A percentile compares a stretch with the other conserved stretches of the same genome.
phyloP scores from a whole-genome alignment of 2,113 vertebrate genomes.

The Pongo abelii region DNA sequence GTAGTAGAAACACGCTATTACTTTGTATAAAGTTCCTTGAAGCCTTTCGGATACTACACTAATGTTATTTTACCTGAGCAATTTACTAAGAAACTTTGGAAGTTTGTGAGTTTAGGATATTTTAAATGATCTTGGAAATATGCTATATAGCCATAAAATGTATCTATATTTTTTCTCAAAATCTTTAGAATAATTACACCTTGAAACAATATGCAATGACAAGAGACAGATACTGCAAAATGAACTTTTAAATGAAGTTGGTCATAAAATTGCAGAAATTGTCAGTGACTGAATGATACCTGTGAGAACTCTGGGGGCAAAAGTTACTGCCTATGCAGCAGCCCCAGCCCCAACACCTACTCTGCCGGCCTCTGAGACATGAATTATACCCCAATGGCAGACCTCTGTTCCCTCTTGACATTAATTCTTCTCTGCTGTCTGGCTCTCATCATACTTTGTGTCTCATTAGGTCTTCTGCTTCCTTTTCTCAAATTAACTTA shows the following conservation, averaged over 20 bases:
- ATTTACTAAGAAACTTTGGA: constrained; percentile 41
- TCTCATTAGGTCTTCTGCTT: background rate
- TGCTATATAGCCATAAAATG: background rate
- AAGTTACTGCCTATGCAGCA: background rate
- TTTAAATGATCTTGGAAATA: constrained; percentile 15
- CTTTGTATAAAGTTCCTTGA: constrained; percentile 26
- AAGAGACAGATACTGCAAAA: background rate
- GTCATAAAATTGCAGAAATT: background rate
- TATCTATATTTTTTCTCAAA: background rate
- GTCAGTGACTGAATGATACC: background rate
- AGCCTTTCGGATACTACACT: constrained; percentile 18
- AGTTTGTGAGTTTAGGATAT: background rate
- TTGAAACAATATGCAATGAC: background rate
- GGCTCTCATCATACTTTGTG: background rate
- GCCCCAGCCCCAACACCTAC: background rate
- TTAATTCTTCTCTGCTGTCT: background rate
- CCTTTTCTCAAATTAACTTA: background rate
- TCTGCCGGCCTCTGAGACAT: background rate
- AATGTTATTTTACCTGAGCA: constrained; percentile 25
- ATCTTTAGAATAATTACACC: background rate
- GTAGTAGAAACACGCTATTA: background rate
- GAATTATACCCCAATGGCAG: background rate
- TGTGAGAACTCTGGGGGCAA: background rate
- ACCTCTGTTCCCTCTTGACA: background rate
- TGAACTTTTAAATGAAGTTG: constrained; percentile 7